phyloP scores from a whole-genome alignment of 1,140 invertebrate genomes.

The Drosophila auraria region DNA sequence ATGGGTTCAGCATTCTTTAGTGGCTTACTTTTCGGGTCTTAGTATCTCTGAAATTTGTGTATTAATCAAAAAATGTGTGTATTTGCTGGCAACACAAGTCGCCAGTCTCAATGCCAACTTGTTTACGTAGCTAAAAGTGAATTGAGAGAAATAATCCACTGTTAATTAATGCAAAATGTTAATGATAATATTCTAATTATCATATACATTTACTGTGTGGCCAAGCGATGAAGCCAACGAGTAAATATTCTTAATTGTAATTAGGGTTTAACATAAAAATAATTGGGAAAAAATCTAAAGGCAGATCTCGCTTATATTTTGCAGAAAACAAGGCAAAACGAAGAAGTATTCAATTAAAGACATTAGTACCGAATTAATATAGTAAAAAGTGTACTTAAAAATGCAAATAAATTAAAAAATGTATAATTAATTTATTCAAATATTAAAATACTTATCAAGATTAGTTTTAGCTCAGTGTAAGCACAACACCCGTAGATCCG shows the following conservation, averaged over 20 bases:
- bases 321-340: background rate
- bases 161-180: constrained; percentile 35
- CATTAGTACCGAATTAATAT: background rate
- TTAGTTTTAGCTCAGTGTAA: constrained; percentile 11
- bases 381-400: background rate
- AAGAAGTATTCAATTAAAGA: background rate
- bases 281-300: background rate
- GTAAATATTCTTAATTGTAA: background rate
- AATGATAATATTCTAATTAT: constrained; percentile 25
- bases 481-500: background rate
- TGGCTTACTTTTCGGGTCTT: constrained; percentile 25
- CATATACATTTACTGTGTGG: background rate
- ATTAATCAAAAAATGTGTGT: constrained; percentile 31
- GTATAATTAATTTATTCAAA: no score
- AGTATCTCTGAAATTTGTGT: constrained; percentile 42
- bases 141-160: constrained; percentile 35
- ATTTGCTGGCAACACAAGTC: constrained; percentile 40
- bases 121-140: constrained; percentile 46
- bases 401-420: background rate
- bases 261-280: background rate
- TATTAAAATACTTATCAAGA: background rate
- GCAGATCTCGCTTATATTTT: background rate
- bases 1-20: constrained; percentile 28
- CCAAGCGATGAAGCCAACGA: background rate
- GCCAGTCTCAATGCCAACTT: constrained; percentile 52